Conservation (phyloP, 30 jellyfish, hydroid and myxozoan species). For the Catostylus mosaicus region DNA sequence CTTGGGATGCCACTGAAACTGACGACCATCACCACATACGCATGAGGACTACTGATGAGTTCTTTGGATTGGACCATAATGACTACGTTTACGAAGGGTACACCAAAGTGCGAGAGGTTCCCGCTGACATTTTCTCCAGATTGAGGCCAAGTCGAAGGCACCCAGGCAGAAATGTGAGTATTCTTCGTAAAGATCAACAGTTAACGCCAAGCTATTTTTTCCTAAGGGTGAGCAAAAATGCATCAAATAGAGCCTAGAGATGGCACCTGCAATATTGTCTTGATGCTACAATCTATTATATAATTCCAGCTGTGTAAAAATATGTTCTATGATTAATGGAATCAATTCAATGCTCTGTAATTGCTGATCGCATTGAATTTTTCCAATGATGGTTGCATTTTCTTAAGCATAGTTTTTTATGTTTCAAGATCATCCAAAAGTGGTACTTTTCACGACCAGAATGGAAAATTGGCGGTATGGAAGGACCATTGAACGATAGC, state of each 20-base stretch:
- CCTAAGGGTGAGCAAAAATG: not conserved
- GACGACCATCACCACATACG: conserved; percentile 61
- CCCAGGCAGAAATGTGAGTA: conserved; percentile 3
- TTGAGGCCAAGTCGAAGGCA: not conserved
- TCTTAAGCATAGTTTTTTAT: not conserved
- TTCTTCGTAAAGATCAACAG: no score
- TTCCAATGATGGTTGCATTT: not conserved
- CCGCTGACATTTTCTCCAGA: conserved; percentile 18
- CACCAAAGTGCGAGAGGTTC: conserved; percentile 40
- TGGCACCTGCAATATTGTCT: no score
- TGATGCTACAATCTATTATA: no score
- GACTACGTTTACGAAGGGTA: conserved; percentile 31
- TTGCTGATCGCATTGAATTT: no score
- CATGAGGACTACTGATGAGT: conserved; percentile 49
- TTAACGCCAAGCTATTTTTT: no score
- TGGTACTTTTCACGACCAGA: conserved; percentile 68
- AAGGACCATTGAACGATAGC: conserved; percentile 42
- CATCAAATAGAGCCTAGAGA: no score
- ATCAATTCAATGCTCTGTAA: no score
- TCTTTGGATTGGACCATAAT: not conserved
- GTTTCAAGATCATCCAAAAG: conserved; percentile 25
- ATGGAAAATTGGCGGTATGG: conserved; percentile 56
- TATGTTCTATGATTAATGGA: no score
- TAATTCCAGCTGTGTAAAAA: no score
- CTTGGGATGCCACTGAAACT: conserved; percentile 46